A percentile compares a stretch with the other conserved stretches of the same genome.
Conservation (phyloP, 2,797 vertebrate species). For the Merluccius polli region DNA sequence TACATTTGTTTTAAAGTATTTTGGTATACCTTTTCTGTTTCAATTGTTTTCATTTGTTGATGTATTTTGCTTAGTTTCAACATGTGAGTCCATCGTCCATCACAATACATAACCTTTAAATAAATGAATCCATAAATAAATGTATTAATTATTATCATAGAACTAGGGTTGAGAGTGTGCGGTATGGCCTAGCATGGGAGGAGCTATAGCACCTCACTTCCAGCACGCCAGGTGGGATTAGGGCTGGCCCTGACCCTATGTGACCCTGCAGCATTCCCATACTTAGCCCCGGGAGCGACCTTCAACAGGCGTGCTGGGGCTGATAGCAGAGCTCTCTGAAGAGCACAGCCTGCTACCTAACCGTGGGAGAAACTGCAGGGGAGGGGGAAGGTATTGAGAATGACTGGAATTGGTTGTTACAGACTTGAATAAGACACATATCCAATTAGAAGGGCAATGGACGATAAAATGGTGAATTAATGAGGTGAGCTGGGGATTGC, state of each 20-base stretch:
- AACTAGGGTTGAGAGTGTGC: slow-evolving; percentile 11
- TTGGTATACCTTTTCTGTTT: neutral
- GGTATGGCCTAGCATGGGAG: slow-evolving; percentile 28
- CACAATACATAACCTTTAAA: neutral
- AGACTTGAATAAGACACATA: neutral
- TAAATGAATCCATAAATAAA: neutral
- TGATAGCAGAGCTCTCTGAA: slow-evolving; percentile 69
- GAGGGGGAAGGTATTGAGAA: slow-evolving; percentile 5
- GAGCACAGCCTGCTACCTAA: slow-evolving; percentile 37
- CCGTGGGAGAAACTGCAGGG: slow-evolving; percentile 16
- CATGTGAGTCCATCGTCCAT: neutral
- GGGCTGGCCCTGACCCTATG: slow-evolving; percentile 27
- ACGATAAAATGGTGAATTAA: slow-evolving; percentile 5
- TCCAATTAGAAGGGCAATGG: neutral
- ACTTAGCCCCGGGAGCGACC: slow-evolving; percentile 56
- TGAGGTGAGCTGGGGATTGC: neutral
- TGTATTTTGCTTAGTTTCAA: neutral
- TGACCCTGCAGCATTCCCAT: slow-evolving; percentile 43
- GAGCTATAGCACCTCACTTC: slow-evolving; percentile 26
- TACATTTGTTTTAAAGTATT: too few relatives aligned
- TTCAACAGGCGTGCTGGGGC: slow-evolving; percentile 57
- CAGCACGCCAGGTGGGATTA: slow-evolving; percentile 5
- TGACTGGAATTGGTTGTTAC: neutral
- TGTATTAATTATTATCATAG: neutral
- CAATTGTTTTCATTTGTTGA: neutral